Evolutionary conservation across 1,140 invertebrate genomes (phyloP), one percentile per base, ranked within the genome.

Genomic region (Drosophila erecta): DNA sequence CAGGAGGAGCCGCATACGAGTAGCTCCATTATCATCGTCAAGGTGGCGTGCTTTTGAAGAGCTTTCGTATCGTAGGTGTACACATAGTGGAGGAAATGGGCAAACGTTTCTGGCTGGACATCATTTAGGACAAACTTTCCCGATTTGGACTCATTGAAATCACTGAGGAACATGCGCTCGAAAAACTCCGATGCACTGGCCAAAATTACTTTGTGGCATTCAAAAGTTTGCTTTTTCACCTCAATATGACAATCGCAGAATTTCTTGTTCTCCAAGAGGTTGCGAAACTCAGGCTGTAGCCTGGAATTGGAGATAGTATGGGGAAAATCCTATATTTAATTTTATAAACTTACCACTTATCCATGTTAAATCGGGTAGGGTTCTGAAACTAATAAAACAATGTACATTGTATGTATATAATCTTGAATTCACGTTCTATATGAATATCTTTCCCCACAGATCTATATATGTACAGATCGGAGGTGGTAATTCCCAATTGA

Each of bases 151-250:
- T 73, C 67, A 2, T 40, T 10, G 38, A 74, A 74, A 30, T 54
- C 38, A n/a, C 57, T n/a, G 1, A 73, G 22, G 1, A 75, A 75
- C 40, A 73, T 43, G 14, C 69, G 58, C 14, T 76, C 47, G 17
- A 73, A 76, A 11, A 65, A 76, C 22, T 73, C 54, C 3, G 69
- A 76, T 3, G 69, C 71, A 33, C 22, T 20, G 24, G 43, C 47
- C 11, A 76, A 17, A n/a, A 76, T 51, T 0, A 65, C 10, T 33
- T 65, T 73, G 35, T 76, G 72, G 40, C 59, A 76, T 15, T 58
- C 24, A 7, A 73, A 76, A 0, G 20, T 4, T 22, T 73, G 1
- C 8, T 40, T 15, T 10, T 22, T 40, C 14, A 75, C 58, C 11
- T 56, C 15, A 4, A 75, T 73, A 8, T 35, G 44, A 12, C 72